Evolutionary conservation across 2,888 invertebrate species (phyloP), one percentile per base, ranked within the genome.

Genomic region (Exephanes ischioxanthus): DNA sequence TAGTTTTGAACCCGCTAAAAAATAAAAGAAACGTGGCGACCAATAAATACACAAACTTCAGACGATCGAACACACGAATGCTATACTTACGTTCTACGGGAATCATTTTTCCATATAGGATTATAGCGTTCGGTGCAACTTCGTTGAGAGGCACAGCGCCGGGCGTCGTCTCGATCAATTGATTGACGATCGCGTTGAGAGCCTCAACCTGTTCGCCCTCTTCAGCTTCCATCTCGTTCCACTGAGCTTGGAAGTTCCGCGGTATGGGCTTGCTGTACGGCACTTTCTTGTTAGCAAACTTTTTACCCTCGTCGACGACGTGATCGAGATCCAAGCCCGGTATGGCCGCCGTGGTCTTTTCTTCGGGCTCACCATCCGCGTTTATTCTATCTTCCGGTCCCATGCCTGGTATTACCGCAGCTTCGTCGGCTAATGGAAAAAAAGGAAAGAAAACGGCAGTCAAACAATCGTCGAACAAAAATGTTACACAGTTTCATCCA

Each of bases 211-310:
- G 93, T 67, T 94, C 93, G 45, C 91, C 89, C 75, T 93, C 93
- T 77, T 94, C 94, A 7, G 95, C 94, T 70, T 96, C 95, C 77
- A 97, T 96, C 93, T 97, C 97, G 91, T 98, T 98, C 99, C 99
- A 99, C 89, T 98, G 98, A n/a, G 98, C 98, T 94, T 99, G 98
- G 95, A 99, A 99, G 92, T 98, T 98, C 90, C 98, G 96, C 2
- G 99, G 99, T 93, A 99, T 99, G 19, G 99, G 99, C 94, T 99
- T 98, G 90, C 98, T 98, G 92, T 98, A 99, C 7, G 99, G 99
- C 78, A 98, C 98, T 93, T 97, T 97, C 92, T 97, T 97, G 55
- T 96, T 95, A 22, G 92, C 92, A 33, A 91, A 90, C 89, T 97
- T 97, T 93, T 96, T 97, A 82, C 95, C 95, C 93, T 96, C 96